Evolutionary conservation across 2,888 invertebrate genomes (phyloP), one percentile per base, ranked within the genome.

Genomic region (Xanthorhoe spadicearia): DNA sequence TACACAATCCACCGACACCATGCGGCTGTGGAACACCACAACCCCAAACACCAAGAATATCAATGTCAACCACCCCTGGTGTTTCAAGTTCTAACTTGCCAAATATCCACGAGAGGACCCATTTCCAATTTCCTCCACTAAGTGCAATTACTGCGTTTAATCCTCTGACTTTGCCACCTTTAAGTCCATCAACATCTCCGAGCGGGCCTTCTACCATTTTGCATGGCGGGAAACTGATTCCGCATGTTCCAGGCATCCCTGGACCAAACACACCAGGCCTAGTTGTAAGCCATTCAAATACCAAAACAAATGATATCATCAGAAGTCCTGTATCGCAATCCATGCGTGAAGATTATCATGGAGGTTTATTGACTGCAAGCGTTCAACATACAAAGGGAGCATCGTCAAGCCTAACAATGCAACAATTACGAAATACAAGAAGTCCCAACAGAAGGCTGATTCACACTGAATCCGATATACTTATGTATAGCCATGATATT

Each of bases 191-290:
- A 10, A 72, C 83, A 65, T 87, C 91, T 63, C 91, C 95, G 49
- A 94, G 95, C 71, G 95, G 94, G 10, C 93, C 95, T 51, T 91
- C 94, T n/a, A 94, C 94, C 32, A 95, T 95, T 70, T 83, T 95
- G 53, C 95, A 95, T 74, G 95, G 94, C 15, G 96, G 96, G 19
- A 96, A 96, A 84, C 89, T 96, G n/a, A 96, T 97, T 79, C 96
- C 97, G 0, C 96, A 97, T 84, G 97, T 97, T 10, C 97, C 97
- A 6, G 97, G 97, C 13, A 97, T 97, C 87, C 97, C 97, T 0
- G 97, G 97, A 9, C 97, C 97, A 2, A 95, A 95, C 74, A 94
- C 95, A 38, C 84, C 96, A 28, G 87, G 90, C 23, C 81, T 93
- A 51, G 94, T 82, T 73, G 78, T 85, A 56, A 85, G 82, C 62